Conservation (phyloP, 2,888 invertebrate genomes). For the Eulithis prunata region DNA sequence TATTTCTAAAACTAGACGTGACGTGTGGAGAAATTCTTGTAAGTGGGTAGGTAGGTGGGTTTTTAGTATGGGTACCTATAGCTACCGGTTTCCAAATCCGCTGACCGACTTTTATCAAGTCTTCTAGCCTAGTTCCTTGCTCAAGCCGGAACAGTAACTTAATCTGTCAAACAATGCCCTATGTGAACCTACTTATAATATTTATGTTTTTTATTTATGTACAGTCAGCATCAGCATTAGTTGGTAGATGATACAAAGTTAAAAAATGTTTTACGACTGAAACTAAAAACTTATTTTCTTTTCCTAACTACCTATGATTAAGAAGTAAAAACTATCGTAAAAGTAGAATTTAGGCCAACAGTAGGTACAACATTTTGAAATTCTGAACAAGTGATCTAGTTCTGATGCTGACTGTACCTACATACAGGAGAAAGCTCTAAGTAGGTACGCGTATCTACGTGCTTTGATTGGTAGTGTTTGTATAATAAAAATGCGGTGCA, state of each 20-base stretch:
- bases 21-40: slow-evolving; percentile 21
- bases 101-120: slow-evolving; percentile 29
- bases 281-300: too few species aligned
- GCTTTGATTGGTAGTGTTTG: slow-evolving; percentile 51
- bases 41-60: slow-evolving; percentile 8
- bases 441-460: slow-evolving; percentile 43
- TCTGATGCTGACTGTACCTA: too few species aligned
- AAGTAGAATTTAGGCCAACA: too few species aligned
- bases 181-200: slow-evolving; percentile 9
- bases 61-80: slow-evolving; percentile 4
- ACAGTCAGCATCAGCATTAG: too few species aligned
- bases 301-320: too few species aligned
- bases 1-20: slow-evolving; percentile 12
- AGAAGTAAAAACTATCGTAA: too few species aligned
- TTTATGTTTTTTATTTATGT: slow-evolving; percentile 20
- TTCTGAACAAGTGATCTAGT: too few species aligned
- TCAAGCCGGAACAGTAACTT: slow-evolving; percentile 40
- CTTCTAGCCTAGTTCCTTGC: slow-evolving; percentile 32
- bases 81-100: slow-evolving; percentile 21
- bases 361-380: too few species aligned
- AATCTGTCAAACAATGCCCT: slow-evolving; percentile 32
- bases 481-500: slow-evolving; percentile 58
- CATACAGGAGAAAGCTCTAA: slow-evolving; percentile 61
- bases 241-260: too few species aligned
- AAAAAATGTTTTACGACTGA: too few species aligned